Conservation (phyloP, 2,797 vertebrate genomes). For the Gymnothorax javanicus region DNA sequence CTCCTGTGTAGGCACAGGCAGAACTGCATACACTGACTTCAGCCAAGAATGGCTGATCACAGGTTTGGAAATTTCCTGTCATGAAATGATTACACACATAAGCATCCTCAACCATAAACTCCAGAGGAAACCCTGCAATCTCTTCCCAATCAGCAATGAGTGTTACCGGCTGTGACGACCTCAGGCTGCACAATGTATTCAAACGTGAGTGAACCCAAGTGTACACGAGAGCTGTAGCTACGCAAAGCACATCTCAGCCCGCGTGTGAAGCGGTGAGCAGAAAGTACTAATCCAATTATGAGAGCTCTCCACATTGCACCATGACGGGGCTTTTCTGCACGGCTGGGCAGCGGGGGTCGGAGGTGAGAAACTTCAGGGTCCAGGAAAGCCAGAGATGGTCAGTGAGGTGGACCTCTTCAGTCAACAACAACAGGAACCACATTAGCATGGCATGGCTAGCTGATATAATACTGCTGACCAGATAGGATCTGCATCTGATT, state of each 20-base stretch:
- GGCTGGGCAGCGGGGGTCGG: neutral
- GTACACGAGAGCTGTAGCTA: neutral
- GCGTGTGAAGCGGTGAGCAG: neutral
- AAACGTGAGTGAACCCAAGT: neutral
- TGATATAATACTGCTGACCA: neutral
- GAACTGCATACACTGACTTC: neutral
- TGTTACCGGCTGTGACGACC: neutral
- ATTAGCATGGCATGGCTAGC: neutral
- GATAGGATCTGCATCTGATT: conserved; percentile 12
- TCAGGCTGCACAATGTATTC: neutral
- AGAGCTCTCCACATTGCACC: neutral
- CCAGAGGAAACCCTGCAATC: neutral
- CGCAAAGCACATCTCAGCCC: neutral
- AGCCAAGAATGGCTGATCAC: neutral
- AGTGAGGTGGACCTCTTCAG: neutral
- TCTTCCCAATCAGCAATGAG: neutral
- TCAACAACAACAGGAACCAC: neutral
- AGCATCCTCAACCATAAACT: neutral
- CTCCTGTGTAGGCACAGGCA: neutral
- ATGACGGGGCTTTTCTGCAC: neutral
- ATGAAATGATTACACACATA: neutral
- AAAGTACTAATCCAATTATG: neutral
- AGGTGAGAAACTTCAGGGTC: neutral
- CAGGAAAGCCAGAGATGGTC: neutral
- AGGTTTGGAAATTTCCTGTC: neutral